phyloP scores from a whole-genome alignment of 1,140 invertebrate species.

The Conus betulinus region DNA sequence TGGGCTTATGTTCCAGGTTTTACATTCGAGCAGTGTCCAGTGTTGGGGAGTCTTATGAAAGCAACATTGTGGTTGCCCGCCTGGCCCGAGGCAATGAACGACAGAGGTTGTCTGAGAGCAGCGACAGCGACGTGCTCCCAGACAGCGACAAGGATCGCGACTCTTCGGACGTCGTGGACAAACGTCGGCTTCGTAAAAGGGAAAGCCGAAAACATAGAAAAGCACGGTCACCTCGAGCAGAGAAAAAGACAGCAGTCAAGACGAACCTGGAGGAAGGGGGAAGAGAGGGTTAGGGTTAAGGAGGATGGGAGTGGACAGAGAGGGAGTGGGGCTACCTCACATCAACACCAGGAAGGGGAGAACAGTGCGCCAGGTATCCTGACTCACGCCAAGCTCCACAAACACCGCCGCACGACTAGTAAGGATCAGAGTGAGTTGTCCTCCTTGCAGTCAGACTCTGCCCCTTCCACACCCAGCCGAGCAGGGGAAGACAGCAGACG shows the following conservation, averaged over 20 bases:
- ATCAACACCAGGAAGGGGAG: not conserved
- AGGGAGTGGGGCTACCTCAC: not conserved
- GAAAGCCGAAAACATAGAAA: slow-evolving; percentile 47
- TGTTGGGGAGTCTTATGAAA: slow-evolving; percentile 62
- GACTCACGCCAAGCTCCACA: slow-evolving; percentile 59
- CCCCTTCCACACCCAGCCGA: not conserved
- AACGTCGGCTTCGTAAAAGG: slow-evolving; percentile 40
- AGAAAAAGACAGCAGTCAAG: slow-evolving; percentile 34
- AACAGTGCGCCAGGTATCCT: slow-evolving; percentile 41
- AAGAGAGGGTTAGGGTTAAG: slow-evolving; percentile 37
- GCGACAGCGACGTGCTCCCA: slow-evolving; percentile 52
- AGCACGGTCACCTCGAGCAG: slow-evolving; percentile 51
- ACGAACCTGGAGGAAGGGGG: slow-evolving; percentile 35
- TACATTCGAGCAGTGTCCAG: slow-evolving; percentile 64
- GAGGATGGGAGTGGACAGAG: slow-evolving; percentile 38
- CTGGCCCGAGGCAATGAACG: slow-evolving; percentile 43
- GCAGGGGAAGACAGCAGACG: not conserved
- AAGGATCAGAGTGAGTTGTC: slow-evolving; percentile 38
- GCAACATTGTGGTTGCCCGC: slow-evolving; percentile 61
- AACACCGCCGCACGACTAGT: slow-evolving; percentile 43
- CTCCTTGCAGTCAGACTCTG: not conserved
- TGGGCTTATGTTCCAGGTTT: slow-evolving; percentile 51
- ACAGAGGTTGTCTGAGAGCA: slow-evolving; percentile 42
- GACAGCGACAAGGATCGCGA: slow-evolving; percentile 61
- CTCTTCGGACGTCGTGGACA: slow-evolving; percentile 54